A percentile compares a stretch with the other conserved stretches of the same genome.
Conservation (phyloP, 2,888 invertebrate genomes). For the Lasius platythorax region DNA sequence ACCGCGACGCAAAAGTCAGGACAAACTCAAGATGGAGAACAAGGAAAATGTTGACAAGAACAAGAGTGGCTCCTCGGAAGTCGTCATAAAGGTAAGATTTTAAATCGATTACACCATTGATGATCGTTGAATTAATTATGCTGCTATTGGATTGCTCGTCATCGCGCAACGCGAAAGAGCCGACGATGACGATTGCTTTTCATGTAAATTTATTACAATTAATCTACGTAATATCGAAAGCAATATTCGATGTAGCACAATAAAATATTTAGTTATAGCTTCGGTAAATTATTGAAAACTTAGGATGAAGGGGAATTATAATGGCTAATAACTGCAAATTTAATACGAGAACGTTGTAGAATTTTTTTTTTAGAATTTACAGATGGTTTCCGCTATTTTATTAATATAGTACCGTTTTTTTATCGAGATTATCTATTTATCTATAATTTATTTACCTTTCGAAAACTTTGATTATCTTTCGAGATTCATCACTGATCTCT, state of each 20-base stretch:
- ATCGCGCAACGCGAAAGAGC: background rate
- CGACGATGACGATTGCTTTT: background rate
- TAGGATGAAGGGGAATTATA: background rate
- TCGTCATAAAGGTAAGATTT: slow-evolving; percentile 80
- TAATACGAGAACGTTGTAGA: background rate
- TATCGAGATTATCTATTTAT: background rate
- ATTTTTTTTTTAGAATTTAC: slow-evolving; percentile 12
- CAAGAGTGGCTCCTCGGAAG: slow-evolving; percentile 73
- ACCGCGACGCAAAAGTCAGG: slow-evolving; percentile 87
- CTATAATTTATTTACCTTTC: background rate
- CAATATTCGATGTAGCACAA: background rate
- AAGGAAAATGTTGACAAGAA: slow-evolving; percentile 83
- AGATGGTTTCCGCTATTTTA: background rate
- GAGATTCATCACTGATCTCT: background rate
- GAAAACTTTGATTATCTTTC: background rate
- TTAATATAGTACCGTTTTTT: background rate
- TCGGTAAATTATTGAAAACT: background rate
- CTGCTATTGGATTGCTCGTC: background rate
- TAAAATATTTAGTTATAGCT: background rate
- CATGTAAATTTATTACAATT: background rate
- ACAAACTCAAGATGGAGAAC: slow-evolving; percentile 86
- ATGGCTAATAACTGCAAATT: background rate
- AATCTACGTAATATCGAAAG: background rate
- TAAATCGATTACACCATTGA: background rate
- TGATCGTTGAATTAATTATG: background rate